Conservation (phyloP, 1,140 invertebrate species). For the Babylonia areolata region DNA sequence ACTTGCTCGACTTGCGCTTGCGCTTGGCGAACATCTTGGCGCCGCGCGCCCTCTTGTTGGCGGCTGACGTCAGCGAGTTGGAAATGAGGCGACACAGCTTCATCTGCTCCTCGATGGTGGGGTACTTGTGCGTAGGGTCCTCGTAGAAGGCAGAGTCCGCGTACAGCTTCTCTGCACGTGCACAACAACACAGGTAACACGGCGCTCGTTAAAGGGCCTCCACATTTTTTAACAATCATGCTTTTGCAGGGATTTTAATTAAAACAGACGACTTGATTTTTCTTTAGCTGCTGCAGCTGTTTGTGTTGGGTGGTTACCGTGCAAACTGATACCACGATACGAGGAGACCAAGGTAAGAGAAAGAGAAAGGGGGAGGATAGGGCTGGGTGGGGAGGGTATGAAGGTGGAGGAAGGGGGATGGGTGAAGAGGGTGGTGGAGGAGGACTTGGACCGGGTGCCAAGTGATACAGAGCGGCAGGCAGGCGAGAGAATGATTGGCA, state of each 20-base stretch:
- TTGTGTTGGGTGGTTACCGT: background rate
- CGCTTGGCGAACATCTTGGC: constrained; percentile 97
- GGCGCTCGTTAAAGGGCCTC: background rate
- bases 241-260: too few species aligned
- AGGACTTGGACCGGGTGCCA: background rate
- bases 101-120: constrained; percentile 96
- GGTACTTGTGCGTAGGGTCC: constrained; percentile 86
- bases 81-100: constrained; percentile 93
- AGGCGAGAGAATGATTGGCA: background rate
- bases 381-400: background rate
- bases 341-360: background rate
- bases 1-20: constrained; percentile 93
- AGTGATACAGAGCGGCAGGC: background rate
- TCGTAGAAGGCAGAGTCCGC: constrained; percentile 94
- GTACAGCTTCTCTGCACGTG: constrained; percentile 87
- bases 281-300: background rate
- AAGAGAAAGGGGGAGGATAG: background rate
- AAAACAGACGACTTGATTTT: background rate
- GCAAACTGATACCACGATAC: background rate
- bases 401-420: background rate
- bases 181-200: background rate
- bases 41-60: constrained; percentile 92
- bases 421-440: too few species aligned
- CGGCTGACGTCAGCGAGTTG: constrained; percentile 92
- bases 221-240: background rate